Conservation (phyloP, 1,140 invertebrate species). For the Monomorium pharaonis region DNA sequence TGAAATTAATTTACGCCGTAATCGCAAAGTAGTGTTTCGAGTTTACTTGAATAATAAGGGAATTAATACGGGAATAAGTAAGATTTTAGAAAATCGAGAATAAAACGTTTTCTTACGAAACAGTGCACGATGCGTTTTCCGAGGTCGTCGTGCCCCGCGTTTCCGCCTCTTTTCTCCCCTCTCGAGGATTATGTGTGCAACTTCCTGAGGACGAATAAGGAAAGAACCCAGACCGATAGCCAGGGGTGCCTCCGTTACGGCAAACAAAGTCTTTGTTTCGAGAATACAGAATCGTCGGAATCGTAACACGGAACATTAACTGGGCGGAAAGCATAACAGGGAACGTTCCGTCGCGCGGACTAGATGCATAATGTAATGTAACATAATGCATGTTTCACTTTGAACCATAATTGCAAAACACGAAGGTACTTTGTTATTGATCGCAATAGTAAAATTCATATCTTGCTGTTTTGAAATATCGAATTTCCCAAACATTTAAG, state of each 20-base stretch:
- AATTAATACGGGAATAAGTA: not conserved
- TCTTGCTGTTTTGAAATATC: not conserved
- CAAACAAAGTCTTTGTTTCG: slow-evolving; percentile 75
- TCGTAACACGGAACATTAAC: slow-evolving; percentile 80
- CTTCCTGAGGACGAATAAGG: slow-evolving; percentile 15
- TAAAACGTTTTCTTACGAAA: slow-evolving; percentile 3
- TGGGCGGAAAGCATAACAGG: slow-evolving; percentile 74
- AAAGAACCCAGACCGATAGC: slow-evolving; percentile 55
- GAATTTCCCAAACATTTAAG: not conserved
- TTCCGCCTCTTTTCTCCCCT: not conserved
- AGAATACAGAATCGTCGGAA: slow-evolving; percentile 69
- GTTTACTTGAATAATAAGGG: not conserved
- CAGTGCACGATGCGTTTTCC: not conserved
- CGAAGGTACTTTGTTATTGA: not conserved
- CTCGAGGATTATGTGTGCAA: slow-evolving; percentile 20
- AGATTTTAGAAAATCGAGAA: not conserved
- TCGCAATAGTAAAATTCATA: not conserved
- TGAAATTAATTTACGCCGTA: not conserved
- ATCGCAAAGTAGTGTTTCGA: not conserved
- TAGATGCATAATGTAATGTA: slow-evolving; percentile 68
- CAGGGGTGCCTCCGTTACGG: slow-evolving; percentile 48
- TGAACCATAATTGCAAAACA: slow-evolving; percentile 2
- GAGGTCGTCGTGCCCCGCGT: not conserved
- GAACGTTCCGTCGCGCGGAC: slow-evolving; percentile 56
- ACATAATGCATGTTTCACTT: slow-evolving; percentile 47